Percentiles rank a stretch among this genome's conserved stretches.
Conservation (phyloP, 1,140 invertebrate genomes). For the Carcinoscorpius rotundicauda region DNA sequence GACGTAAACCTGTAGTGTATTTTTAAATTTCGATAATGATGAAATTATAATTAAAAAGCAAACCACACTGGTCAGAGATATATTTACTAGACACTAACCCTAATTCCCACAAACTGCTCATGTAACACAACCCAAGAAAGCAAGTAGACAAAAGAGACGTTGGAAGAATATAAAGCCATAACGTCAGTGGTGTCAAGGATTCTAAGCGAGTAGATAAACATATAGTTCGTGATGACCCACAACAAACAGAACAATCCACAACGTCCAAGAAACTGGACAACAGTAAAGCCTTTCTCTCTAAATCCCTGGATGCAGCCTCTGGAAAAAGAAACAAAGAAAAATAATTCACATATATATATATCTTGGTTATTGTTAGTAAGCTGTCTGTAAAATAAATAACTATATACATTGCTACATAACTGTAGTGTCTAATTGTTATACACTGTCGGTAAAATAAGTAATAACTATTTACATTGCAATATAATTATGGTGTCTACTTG, state of each 20-base stretch:
- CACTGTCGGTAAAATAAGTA: no score
- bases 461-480: no score
- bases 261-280: slow-evolving; percentile 36
- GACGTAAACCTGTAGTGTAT: no score
- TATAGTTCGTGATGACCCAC: slow-evolving; percentile 81
- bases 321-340: slow-evolving; percentile 18
- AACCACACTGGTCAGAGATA: no score
- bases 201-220: slow-evolving; percentile 72
- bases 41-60: no score
- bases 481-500: no score
- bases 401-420: not conserved
- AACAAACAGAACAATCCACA: slow-evolving; percentile 76
- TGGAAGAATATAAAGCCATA: slow-evolving; percentile 82
- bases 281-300: slow-evolving; percentile 26
- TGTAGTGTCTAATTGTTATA: no score
- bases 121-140: slow-evolving; percentile 92
- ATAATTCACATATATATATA: slow-evolving; percentile 1
- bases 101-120: slow-evolving; percentile 89
- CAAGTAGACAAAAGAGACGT: slow-evolving; percentile 82
- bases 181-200: slow-evolving; percentile 81
- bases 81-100: slow-evolving; percentile 50
- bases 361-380: not conserved
- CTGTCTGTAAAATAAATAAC: not conserved
- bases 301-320: slow-evolving; percentile 29
- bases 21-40: no score